These are phyloP conservation scores for Garrulus glandarius DNA, from an alignment of 2,797 vertebrate genomes.

Conservation along the genomic window DNA sequence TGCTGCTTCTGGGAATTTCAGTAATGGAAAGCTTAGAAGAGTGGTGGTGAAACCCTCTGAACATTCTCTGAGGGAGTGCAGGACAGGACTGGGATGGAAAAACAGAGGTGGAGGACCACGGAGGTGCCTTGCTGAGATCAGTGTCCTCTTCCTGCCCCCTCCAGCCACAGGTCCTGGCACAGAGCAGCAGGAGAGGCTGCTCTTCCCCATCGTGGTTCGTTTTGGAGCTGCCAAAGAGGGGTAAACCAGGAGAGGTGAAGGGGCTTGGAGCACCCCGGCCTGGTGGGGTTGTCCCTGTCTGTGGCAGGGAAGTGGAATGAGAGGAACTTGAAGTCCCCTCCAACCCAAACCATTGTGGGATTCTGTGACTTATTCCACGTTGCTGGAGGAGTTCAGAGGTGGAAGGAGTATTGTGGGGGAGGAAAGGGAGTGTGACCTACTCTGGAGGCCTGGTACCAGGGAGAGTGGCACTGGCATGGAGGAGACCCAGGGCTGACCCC, in stretches of 20 bases:
- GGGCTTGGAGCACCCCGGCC: background rate
- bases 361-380: accelerated
- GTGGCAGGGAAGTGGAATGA: accelerated
- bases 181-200: background rate
- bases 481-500: background rate
- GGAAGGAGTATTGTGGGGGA: background rate
- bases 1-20: accelerated
- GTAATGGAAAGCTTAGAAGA: accelerated
- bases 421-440: accelerated
- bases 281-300: accelerated
- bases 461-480: accelerated
- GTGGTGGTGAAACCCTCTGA: accelerated
- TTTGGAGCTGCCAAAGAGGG: background rate
- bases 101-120: accelerated
- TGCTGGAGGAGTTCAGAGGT: background rate
- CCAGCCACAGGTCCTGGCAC: background rate
- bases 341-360: background rate
- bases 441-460: background rate
- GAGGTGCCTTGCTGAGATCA: background rate
- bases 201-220: accelerated
- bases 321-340: too few relatives aligned
- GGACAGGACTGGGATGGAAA: background rate
- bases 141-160: background rate
- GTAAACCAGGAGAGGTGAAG: accelerated
- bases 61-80: accelerated